Evolutionary conservation across 2,888 invertebrate species (phyloP), one percentile per base, ranked within the genome.

Genomic region (Apomyelois bistriatella): DNA sequence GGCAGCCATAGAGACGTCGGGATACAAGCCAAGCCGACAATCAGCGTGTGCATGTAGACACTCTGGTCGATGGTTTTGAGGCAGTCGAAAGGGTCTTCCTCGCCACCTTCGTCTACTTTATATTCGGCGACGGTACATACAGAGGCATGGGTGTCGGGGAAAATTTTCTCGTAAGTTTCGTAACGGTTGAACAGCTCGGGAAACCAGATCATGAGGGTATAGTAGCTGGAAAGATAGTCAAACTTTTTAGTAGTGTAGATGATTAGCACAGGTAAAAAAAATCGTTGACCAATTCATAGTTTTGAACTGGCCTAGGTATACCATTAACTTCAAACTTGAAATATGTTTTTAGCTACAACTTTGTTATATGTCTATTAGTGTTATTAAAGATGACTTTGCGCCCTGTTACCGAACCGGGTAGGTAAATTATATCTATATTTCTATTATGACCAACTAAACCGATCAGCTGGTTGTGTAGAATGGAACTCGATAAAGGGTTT

Each of bases 161-260:
- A 90, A 1, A 84, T 76, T 22, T 81, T 74, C 72, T 95, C 95
- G 76, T 93, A 95, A 66, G 94, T 94, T 70, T 95, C 95, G 79
- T 95, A 95, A 52, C 97, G 94, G 80, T 94, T 93, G 85, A 97
- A 97, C 66, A 97, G 83, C 79, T 97, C 97, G 10, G 97, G 97
- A 85, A 97, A 97, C 97, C 97, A 97, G 77, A 97, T 93, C 95
- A 96, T 97, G 41, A 97, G 85, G 6, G 97, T 97, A 79, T 97
- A 97, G 85, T 97, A 97, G 73, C 97, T 97, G 86, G 10, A 85
- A 82, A 16, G 7, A 41, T 15, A 15, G 15, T 32, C 4, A 3
- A 8, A 12, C 1, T 6, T 12, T 8, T 9, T 12, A 22, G 28
- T 9, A 22, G 5, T 46, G 32, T 12, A 22, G 22, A 22, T n/a